A percentile compares a stretch with the other conserved stretches of the same genome.
These are phyloP conservation scores for Cryptus viduatorius DNA, from an alignment of 2,888 invertebrate genomes.

Conservation along the genomic window DNA sequence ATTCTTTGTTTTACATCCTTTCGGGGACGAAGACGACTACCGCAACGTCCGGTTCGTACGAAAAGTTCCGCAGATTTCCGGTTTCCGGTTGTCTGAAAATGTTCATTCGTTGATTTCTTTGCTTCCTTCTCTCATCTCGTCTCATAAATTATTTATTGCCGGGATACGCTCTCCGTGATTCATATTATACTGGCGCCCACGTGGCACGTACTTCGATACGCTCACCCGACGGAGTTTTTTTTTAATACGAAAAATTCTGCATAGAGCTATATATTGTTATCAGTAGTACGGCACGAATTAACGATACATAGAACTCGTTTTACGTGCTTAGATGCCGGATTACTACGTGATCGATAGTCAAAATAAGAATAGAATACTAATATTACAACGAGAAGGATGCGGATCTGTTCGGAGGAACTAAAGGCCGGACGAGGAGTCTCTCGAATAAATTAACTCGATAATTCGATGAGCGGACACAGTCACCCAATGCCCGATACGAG, in stretches of 20 bases:
- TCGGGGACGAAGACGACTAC: slow-evolving; percentile 38
- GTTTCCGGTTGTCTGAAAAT: slow-evolving; percentile 59
- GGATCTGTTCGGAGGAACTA: slow-evolving; percentile 8
- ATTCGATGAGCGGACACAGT: slow-evolving; percentile 10
- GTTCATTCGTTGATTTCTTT: slow-evolving; percentile 42
- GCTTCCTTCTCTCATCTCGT: slow-evolving; percentile 6
- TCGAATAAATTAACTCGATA: slow-evolving; percentile 55
- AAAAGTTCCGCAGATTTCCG: slow-evolving; percentile 25
- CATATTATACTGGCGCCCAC: slow-evolving; percentile 39
- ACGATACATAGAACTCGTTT: slow-evolving; percentile 52
- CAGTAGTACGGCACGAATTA: slow-evolving; percentile 46
- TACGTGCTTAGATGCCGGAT: slow-evolving; percentile 53
- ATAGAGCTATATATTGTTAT: slow-evolving; percentile 11
- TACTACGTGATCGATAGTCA: slow-evolving; percentile 57
- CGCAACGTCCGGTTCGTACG: slow-evolving; percentile 52
- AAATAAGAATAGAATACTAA: slow-evolving; percentile 34
- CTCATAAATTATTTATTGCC: slow-evolving; percentile 64
- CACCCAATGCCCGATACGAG: slow-evolving; percentile 9
- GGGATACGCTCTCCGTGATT: slow-evolving; percentile 40
- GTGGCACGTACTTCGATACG: slow-evolving; percentile 13
- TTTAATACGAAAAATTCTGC: not conserved
- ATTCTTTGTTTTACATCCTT: not conserved
- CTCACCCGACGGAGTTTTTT: slow-evolving; percentile 1
- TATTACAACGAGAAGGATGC: slow-evolving; percentile 9
- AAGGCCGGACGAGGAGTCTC: slow-evolving; percentile 46